These are phyloP conservation scores for Macropodus opercularis DNA, from an alignment of 2,797 vertebrate genomes.

Conservation along the genomic window DNA sequence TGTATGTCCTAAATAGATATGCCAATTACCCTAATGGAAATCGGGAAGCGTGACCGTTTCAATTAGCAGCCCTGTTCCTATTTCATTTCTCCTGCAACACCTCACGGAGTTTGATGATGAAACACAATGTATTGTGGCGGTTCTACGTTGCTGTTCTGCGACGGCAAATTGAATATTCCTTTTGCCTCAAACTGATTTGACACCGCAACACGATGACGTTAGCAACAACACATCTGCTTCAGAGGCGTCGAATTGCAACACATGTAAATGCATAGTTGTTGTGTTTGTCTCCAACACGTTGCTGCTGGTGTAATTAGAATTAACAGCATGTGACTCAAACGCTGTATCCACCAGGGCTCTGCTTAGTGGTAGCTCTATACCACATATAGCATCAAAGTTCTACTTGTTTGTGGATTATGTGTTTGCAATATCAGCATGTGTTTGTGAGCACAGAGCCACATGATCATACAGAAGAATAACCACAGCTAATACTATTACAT, in stretches of 20 bases:
- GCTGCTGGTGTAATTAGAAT: constrained; percentile 60
- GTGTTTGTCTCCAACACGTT: constrained; percentile 50
- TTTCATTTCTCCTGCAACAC: constrained; percentile 70
- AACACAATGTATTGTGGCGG: constrained; percentile 46
- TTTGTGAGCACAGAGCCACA: background rate
- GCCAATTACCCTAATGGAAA: constrained; percentile 79
- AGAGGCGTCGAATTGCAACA: constrained; percentile 55
- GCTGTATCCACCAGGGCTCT: constrained; percentile 3
- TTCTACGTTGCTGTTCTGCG: constrained; percentile 37
- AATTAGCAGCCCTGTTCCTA: constrained; percentile 70
- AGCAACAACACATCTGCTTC: constrained; percentile 39
- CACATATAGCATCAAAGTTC: constrained; percentile 23
- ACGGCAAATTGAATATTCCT: constrained; percentile 57
- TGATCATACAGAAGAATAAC: background rate
- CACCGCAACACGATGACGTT: constrained; percentile 45
- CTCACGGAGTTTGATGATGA: constrained; percentile 69
- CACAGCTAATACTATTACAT: constrained; percentile 2
- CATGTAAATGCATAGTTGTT: constrained; percentile 46
- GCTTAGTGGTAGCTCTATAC: constrained; percentile 32
- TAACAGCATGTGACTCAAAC: constrained; percentile 54
- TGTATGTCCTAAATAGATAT: constrained; percentile 79
- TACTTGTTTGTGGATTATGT: constrained; percentile 17
- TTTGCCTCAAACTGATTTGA: constrained; percentile 57
- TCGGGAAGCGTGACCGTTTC: constrained; percentile 70
- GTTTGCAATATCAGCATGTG: constrained; percentile 12